Conservation (phyloP, 1,140 invertebrate genomes). For the Drepana arcuata region DNA sequence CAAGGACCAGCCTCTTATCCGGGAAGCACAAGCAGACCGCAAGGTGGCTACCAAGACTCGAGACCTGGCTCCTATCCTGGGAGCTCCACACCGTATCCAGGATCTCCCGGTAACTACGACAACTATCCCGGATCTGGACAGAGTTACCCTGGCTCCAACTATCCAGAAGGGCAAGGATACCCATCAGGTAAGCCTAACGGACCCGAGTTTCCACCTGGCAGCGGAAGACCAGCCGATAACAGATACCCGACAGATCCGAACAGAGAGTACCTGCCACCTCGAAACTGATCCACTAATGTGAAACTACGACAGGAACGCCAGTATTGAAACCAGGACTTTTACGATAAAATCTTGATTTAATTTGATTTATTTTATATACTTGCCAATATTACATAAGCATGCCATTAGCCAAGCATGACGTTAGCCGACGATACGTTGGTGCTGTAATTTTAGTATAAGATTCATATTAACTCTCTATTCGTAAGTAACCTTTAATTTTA, state of each 20-base stretch:
- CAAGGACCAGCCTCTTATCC: constrained; percentile 11
- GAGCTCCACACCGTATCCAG: constrained; percentile 74
- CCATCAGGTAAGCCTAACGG: constrained; percentile 62
- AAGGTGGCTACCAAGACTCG: no score
- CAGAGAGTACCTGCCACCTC: constrained; percentile 74
- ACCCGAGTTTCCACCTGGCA: constrained; percentile 42
- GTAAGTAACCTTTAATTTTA: neutral
- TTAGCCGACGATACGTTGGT: neutral
- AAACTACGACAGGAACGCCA: constrained; percentile 4
- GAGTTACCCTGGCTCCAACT: constrained; percentile 13
- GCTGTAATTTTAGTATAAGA: constrained; percentile 6
- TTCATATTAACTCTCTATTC: neutral
- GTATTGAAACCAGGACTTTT: no score
- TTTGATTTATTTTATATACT: neutral
- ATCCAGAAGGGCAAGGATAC: constrained; percentile 34
- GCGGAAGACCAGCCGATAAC: constrained; percentile 21
- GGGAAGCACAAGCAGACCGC: no score
- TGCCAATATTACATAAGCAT: neutral
- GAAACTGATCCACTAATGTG: constrained; percentile 33
- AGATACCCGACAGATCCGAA: constrained; percentile 62
- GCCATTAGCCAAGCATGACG: no score
- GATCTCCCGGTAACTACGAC: constrained; percentile 33
- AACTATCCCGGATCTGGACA: constrained; percentile 30
- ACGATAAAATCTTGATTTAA: no score
- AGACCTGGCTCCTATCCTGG: constrained; percentile 14